Base-by-base conservation (phyloP, 2,113 vertebrate species). In the Rafetus swinhoei region DNA sequence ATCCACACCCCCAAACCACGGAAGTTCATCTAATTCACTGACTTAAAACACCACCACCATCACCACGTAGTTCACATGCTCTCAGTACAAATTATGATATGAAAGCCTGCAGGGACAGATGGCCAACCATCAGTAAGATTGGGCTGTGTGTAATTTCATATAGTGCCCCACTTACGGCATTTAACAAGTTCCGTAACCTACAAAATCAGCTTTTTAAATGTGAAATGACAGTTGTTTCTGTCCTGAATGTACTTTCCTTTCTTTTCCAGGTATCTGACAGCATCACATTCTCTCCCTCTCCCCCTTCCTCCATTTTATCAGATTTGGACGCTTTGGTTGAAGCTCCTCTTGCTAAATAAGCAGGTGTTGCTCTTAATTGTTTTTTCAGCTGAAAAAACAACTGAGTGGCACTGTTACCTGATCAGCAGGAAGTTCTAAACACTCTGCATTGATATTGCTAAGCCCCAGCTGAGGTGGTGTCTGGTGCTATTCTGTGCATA, bases 401-500 rank as follows among this genome's bases (percentile, higher is more conserved):
- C 82, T 72, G 84, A 82, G 83, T 7, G 2, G 79, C 79, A 89
- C 86, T 54, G 5, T 60, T 95, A 85, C 9, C 82, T 87, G 92
- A 81, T 90, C 91, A 93, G 76, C 1, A 55, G 55, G 39, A 83
- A 39, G 57, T 77, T 60, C 59, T 93, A 94, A 95, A 93, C 84
- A 7, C 29, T 32, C 83, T 86, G 90, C 10, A 90, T 27, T 92
- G 85, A 90, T 88, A 79, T 0, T 74, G 90, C 53, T 86, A 80
- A 94, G 83, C 86, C 92, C 84, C 53, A 54, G 53, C 10, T 57
- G 59, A 95, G 86, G 83, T 96, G 93, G 90, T 79, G 83, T 92
- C 93, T 93, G 85, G 85, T 92, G 88, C 65, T 91, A n/a, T 94
- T 90, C 93, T 76, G 27, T 93, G 89, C 86, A 90, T 81, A 18